Base-by-base conservation (phyloP, 2,797 vertebrate genomes). In the Gadopsis bispinosus region DNA sequence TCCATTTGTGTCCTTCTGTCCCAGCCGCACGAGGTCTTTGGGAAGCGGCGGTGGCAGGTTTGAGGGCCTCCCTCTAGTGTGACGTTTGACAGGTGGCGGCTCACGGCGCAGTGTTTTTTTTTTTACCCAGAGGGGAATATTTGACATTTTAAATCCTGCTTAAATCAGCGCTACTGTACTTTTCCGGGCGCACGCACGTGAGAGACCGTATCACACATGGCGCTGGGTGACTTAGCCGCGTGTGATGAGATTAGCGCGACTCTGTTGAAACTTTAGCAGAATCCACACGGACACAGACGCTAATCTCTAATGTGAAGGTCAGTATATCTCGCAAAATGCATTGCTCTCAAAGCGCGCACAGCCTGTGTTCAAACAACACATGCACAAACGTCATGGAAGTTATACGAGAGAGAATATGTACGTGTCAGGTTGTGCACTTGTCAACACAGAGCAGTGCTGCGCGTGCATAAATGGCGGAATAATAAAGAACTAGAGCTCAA, bases 71-170 rank as follows among this genome's bases (percentile, higher is more conserved):
- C 74, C 77, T 64, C 70, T 65, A 33, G 71, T 73, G 51, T 74
- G 72, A 78, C 22, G 31, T 90, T 83, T 86, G 88, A 87, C 89
- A 91, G 85, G 86, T 91, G 88, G 84, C 9, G 10, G 67, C 71
- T 79, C 71, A 60, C 50, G 3, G 53, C 5, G 16, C 81, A 72
- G 87, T 90, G 83, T 83, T 86, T 88, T 76, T 82, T 26, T 26
- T 26, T 26, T 26, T 26, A 1, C 26, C 75, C 45, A n/a, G 69
- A 75, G 72, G 58, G 50, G 7, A 65, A 83, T 58, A 80, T 87
- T 76, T 85, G 69, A 60, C 7, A 6, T 74, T 85, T 86, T 70
- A 84, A 89, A 84, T 85, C 86, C 80, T 39, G 43, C 83, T 84
- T 83, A 87, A 86, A 78, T 72, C 63, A 22, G 41, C 16, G 66